Percentiles rank a stretch among this genome's conserved stretches.
Conservation (phyloP, 1,140 invertebrate genomes). For the Drosophila simulans region DNA sequence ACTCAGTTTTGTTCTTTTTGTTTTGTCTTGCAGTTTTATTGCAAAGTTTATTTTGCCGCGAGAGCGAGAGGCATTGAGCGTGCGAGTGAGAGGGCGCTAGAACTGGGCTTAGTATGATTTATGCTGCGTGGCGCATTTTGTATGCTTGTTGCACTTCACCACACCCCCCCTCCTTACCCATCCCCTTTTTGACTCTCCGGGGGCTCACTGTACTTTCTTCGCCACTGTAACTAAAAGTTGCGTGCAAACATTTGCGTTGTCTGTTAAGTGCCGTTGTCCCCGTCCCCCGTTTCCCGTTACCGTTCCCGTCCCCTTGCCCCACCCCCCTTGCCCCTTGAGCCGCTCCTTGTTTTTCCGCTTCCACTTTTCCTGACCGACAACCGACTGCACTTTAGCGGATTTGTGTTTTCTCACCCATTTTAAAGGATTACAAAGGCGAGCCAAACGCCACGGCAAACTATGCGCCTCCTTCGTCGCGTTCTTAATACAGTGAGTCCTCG, state of each 20-base stretch:
- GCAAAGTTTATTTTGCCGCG: constrained; percentile 68
- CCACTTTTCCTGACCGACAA: constrained; percentile 58
- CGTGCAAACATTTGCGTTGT: constrained; percentile 72
- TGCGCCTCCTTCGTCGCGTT: constrained; percentile 1
- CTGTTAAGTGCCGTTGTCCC: constrained; percentile 60
- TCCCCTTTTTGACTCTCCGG: not conserved
- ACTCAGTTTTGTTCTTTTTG: not conserved
- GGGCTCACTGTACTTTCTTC: constrained; percentile 2
- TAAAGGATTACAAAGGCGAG: constrained; percentile 73
- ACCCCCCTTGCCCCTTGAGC: not conserved
- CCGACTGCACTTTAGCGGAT: constrained; percentile 79
- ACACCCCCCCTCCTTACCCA: no score
- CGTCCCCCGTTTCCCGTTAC: not conserved
- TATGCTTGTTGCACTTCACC: constrained; percentile 60
- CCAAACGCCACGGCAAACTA: constrained; percentile 49
- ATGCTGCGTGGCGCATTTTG: constrained; percentile 71
- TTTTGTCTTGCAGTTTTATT: constrained; percentile 51
- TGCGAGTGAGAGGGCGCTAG: constrained; percentile 1
- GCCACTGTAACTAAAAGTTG: constrained; percentile 76
- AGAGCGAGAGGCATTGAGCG: not conserved
- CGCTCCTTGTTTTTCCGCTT: constrained; percentile 12
- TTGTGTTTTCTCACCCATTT: constrained; percentile 81
- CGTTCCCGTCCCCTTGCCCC: no score
- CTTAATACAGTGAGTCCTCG: constrained; percentile 8
- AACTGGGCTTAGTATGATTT: constrained; percentile 67